Base-by-base conservation (phyloP, 1,140 invertebrate genomes). In the Bombus terrestris region DNA sequence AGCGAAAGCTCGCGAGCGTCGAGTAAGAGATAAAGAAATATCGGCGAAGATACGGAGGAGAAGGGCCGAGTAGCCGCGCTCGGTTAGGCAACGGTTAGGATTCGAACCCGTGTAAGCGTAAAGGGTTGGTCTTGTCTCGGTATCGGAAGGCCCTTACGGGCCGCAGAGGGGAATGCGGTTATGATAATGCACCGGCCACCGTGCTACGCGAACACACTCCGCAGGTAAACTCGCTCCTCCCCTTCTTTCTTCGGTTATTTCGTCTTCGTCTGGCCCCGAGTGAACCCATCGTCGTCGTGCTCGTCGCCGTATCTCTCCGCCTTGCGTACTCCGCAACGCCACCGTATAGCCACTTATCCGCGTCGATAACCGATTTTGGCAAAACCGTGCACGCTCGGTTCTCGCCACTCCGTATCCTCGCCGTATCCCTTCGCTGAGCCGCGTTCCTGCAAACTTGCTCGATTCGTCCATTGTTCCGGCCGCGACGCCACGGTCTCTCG, bases 101-200 rank as follows among this genome's bases (percentile, higher is more conserved):
- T 10, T 39, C 53, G 78, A 66, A 78, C 78, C 83, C 83, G 91
- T 90, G 86, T 87, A 91, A 90, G 88, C 84, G 91, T 90, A 92
- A 93, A 92, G 91, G 92, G 92, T 93, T 92, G 92, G 66, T 90
- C 88, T 91, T 90, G 90, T 86, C 89, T 81, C 89, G 90, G 93
- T 91, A 92, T 92, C 88, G 92, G 89, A 87, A 81, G 88, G 90
- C 91, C 89, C 89, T 86, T 88, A 90, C 90, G 85, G 86, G 92
- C 90, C 79, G 80, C 80, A 83, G 91, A 92, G 91, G 92, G 93
- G 93, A 95, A 94, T 94, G 94, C 92, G 92, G 93, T 95, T 95
- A 95, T 95, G 94, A 95, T 95, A 95, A 95, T 95, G 93, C 92
- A 93, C 83, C 91, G 92, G 94, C 94, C 93, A 95, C 94, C 91